phyloP scores from a whole-genome alignment of 2,797 vertebrate species.

The Odontamblyopus lacepedii region DNA sequence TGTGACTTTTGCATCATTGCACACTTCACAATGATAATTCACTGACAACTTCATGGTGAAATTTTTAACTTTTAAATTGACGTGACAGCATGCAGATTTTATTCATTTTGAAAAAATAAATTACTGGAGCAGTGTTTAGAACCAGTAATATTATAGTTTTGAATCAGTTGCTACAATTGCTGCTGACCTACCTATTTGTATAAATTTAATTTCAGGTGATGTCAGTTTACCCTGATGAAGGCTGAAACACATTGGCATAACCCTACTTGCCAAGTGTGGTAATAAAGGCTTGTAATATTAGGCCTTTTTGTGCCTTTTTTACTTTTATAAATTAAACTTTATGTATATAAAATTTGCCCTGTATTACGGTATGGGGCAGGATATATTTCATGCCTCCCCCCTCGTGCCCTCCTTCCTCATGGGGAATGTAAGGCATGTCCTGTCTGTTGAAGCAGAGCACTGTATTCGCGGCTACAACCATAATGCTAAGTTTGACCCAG shows the following conservation, averaged over 20 bases:
- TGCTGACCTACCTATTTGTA: not conserved
- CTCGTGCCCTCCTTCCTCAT: conserved; percentile 51
- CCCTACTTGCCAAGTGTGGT: too few species aligned
- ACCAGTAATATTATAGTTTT: not conserved
- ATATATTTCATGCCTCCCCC: conserved; percentile 16
- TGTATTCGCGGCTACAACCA: conserved; percentile 39
- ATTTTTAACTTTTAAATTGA: too few species aligned
- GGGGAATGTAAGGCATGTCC: conserved; percentile 72
- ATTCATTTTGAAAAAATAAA: too few species aligned
- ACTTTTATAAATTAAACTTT: not conserved
- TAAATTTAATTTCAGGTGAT: not conserved
- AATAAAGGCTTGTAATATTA: too few species aligned
- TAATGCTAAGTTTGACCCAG: conserved; percentile 21
- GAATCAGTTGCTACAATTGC: not conserved
- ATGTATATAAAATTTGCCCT: conserved; percentile 1
- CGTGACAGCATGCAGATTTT: not conserved
- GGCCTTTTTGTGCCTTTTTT: not conserved
- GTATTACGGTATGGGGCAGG: conserved; percentile 20
- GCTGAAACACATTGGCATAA: too few species aligned
- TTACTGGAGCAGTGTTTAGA: too few species aligned
- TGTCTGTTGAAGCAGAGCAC: conserved; percentile 61
- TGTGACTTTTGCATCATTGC: too few species aligned
- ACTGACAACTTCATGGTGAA: too few species aligned
- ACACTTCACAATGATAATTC: too few species aligned
- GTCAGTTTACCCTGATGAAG: too few species aligned